Evolutionary conservation across 2,888 invertebrate genomes (phyloP).

Genomic region (Eupithecia abbreviata): DNA sequence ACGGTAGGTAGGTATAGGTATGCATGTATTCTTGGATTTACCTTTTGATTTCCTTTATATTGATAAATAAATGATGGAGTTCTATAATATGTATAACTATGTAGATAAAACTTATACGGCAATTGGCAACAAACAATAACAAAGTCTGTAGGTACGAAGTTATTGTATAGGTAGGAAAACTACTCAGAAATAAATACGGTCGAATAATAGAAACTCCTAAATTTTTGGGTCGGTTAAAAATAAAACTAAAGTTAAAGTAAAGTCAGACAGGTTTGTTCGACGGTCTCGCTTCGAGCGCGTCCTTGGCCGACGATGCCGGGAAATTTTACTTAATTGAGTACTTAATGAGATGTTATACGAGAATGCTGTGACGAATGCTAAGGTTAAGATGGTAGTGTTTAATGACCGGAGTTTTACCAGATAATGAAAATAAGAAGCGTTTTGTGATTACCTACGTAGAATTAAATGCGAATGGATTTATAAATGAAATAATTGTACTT

Average conservation of each 20-base stretch:
- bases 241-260: slow-evolving; percentile 7
- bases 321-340: slow-evolving; percentile 36
- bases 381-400: slow-evolving; percentile 13
- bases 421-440: neutral
- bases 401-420: neutral
- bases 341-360: slow-evolving; percentile 30
- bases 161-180: neutral
- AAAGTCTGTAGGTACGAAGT: neutral
- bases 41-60: neutral
- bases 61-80: neutral
- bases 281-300: slow-evolving; percentile 14
- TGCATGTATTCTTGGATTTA: neutral
- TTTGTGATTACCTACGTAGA: neutral
- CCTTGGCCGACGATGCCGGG: slow-evolving; percentile 35
- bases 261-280: slow-evolving; percentile 4
- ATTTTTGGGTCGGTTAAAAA: neutral
- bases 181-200: neutral
- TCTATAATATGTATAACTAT: neutral
- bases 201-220: neutral
- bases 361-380: slow-evolving; percentile 29
- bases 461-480: neutral
- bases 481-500: neutral
- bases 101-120: neutral
- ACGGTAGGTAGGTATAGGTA: neutral
- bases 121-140: neutral